Evolutionary conservation across 2,113 vertebrate genomes (phyloP), one percentile per base, ranked within the genome.

Genomic region (Phylloscopus trochiloides): DNA sequence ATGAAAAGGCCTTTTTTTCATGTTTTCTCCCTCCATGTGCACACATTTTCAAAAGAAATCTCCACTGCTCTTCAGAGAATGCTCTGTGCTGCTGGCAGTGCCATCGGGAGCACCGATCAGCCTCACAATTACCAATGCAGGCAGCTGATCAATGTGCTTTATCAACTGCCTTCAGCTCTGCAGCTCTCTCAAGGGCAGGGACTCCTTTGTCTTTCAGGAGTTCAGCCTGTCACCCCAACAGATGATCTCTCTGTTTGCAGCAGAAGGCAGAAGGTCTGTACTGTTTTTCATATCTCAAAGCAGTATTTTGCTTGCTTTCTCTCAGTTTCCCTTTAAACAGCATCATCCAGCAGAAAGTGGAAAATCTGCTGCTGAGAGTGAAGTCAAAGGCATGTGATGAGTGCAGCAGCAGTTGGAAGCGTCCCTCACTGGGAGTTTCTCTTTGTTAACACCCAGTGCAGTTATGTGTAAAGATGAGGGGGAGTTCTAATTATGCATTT

Each of bases 401-500:
- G 47, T 18, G 12, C 31, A 26, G 34, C 34, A 74, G 25, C 62
- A 50, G 5, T 20, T 50, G 70, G 70, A 59, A 82, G 29, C 7
- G 14, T 40, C 26, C 22, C n/a, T 94, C 36, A 66, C 28, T 14
- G 73, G 32, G 82, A 57, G 29, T 38, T 86, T 77, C 34, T 77
- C 65, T 87, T 81, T 74, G 77, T 71, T 74, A 95, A 75, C 47
- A 65, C 25, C 13, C 12, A 42, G 38, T 75, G 52, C 28, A 74
- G 67, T 94, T 85, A 42, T 68, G 34, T 52, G 42, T 45, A 76
- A 93, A 92, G 78, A 55, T 82, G 58, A 80, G 59, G 38, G 38
- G 45, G 47, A 67, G 55, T 86, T 93, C 63, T 90, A 63, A 74
- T 86, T 58, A 86, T 80, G 72, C 72, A 40, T 71, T 92, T 85